Conservation (phyloP, 2,888 invertebrate species). For the Heliothis peltigera region DNA sequence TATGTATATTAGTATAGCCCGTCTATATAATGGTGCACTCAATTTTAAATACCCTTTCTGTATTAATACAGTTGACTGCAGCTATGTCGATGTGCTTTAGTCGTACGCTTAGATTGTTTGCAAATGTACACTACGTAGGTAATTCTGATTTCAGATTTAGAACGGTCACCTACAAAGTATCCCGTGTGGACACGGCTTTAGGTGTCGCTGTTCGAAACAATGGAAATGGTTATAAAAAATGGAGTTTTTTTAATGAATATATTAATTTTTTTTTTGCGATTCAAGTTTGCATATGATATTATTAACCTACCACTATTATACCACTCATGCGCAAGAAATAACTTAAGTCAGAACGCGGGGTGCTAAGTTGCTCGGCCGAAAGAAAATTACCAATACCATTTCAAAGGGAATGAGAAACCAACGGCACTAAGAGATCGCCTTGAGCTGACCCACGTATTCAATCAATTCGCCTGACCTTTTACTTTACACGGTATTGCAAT, state of each 20-base stretch:
- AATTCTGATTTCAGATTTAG: too few species aligned
- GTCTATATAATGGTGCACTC: background rate
- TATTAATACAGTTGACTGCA: background rate
- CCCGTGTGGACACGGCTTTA: background rate
- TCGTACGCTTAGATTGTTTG: background rate
- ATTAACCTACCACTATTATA: too few species aligned
- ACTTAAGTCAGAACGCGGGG: background rate
- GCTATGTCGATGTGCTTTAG: background rate
- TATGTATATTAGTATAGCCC: conserved; percentile 4
- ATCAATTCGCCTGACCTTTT: conserved; percentile 14
- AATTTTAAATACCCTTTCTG: conserved; percentile 8
- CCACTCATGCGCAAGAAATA: background rate
- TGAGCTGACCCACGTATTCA: conserved; percentile 10
- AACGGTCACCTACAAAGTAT: background rate
- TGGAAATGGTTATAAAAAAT: too few species aligned
- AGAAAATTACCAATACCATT: conserved; percentile 5
- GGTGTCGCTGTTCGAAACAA: background rate
- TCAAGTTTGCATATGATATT: too few species aligned
- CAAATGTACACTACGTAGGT: too few species aligned
- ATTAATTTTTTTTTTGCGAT: too few species aligned
- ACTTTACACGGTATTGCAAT: conserved; percentile 13
- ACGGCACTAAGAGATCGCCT: background rate
- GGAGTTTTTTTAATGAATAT: too few species aligned
- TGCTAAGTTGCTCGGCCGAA: conserved; percentile 2
- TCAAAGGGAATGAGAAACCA: background rate